Evolutionary conservation across 64 coral and sea anemone species (phyloP), one percentile per base, ranked within the genome.

Genomic region (Platygyra sinensis): DNA sequence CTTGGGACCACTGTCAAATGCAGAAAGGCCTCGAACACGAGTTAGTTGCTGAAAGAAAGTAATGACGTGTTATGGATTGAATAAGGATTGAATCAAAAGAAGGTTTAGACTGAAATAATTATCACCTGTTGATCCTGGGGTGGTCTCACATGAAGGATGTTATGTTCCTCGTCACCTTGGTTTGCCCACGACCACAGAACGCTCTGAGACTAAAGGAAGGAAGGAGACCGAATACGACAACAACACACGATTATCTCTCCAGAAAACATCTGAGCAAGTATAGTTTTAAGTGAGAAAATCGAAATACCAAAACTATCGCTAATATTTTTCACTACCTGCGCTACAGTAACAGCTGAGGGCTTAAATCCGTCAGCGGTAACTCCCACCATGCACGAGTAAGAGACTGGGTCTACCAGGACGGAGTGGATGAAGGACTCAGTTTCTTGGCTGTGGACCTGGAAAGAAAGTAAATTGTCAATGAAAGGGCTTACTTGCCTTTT

Each of bases 181-280:
- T 77, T 82, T 52, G 93, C 91, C 95, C 95, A 96, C 5, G 87
- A 81, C 95, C 95, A 96, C 10, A 96, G 33, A 27, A 96, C 78
- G 73, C 95, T 94, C 19, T 96, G 86, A 22, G 80, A 92, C 95
- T 96, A 10, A 73, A 92, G 55, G 49, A 18, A 57, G 3, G 32
- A 63, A 55, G 19, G 63, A 54, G 25, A 39, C 18, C 49, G 2
- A 38, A 7, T 20, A 77, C n/a, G 69, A 46, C 11, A 24, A 62
- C 5, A 62, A 36, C 0, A 60, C 71, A 57, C 14, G 29, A 17
- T 29, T 1, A 46, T 42, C 0, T 82, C 0, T 36, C 42, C 42
- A 46, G 5, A 31, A 54, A 24, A 54, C 5, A 80, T 10, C 13
- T 57, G 15, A 57, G 54, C 54, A 25, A 22, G 25, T 9, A n/a